Conservation (phyloP, 1,140 invertebrate species). For the Leucophenga varia region DNA sequence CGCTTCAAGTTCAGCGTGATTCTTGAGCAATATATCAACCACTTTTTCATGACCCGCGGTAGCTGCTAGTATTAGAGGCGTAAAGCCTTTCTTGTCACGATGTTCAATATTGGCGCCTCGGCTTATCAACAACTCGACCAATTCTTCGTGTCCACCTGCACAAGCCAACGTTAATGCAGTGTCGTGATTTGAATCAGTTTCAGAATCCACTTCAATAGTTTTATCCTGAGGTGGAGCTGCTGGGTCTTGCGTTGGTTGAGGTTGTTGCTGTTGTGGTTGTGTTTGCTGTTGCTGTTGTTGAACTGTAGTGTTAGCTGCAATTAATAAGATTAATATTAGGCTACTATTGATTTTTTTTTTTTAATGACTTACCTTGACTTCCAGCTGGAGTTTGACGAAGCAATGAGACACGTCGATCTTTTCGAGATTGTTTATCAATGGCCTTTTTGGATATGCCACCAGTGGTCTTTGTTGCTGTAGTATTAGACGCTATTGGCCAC, state of each 20-base stretch:
- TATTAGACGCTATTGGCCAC: slow-evolving; percentile 56
- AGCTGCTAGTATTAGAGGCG: slow-evolving; percentile 94
- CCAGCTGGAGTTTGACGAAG: slow-evolving; percentile 57
- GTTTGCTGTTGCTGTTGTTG: slow-evolving; percentile 41
- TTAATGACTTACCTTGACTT: slow-evolving; percentile 50
- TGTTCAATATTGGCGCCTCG: slow-evolving; percentile 96
- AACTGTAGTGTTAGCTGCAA: slow-evolving; percentile 27
- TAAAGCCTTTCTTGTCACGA: slow-evolving; percentile 98
- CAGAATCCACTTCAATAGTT: slow-evolving; percentile 89
- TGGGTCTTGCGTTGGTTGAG: slow-evolving; percentile 54
- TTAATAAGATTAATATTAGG: background rate
- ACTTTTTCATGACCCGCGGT: slow-evolving; percentile 96
- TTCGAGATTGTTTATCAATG: slow-evolving; percentile 52
- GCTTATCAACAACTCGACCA: slow-evolving; percentile 87
- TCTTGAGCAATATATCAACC: slow-evolving; percentile 90
- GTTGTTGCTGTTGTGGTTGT: slow-evolving; percentile 40
- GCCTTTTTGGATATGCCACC: slow-evolving; percentile 57
- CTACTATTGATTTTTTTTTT: background rate
- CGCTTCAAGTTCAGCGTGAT: slow-evolving; percentile 94
- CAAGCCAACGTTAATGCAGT: slow-evolving; percentile 96
- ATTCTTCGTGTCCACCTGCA: slow-evolving; percentile 93
- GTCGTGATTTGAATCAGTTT: slow-evolving; percentile 98
- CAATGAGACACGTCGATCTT: slow-evolving; percentile 45
- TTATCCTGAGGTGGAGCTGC: slow-evolving; percentile 59
- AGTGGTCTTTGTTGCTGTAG: slow-evolving; percentile 42